These are phyloP conservation scores for Takifugu flavidus DNA, from an alignment of 2,113 vertebrate species.

Conservation along the genomic window DNA sequence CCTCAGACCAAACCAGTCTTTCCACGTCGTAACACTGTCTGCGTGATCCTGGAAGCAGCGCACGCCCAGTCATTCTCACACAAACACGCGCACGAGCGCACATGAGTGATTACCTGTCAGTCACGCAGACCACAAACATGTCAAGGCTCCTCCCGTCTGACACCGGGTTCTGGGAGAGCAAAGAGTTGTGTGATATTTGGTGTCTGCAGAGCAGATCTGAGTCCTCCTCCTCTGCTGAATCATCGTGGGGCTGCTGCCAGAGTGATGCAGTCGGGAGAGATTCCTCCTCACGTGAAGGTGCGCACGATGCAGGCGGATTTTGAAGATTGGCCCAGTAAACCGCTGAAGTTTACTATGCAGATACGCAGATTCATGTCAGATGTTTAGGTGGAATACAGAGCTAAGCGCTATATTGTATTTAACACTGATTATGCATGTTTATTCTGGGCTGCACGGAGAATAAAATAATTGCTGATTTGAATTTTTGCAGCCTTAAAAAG, in stretches of 20 bases:
- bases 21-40: neutral
- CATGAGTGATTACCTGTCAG: neutral
- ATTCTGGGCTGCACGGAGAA: too few relatives aligned
- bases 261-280: neutral
- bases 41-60: neutral
- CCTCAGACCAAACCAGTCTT: neutral
- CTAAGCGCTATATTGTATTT: too few relatives aligned
- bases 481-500: too few relatives aligned
- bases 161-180: neutral
- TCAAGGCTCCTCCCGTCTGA: neutral
- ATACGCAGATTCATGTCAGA: too few relatives aligned
- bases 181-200: neutral
- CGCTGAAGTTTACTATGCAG: too few relatives aligned
- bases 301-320: neutral
- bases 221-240: slow-evolving; percentile 33
- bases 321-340: neutral
- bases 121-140: neutral
- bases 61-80: too few relatives aligned
- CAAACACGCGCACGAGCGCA: too few relatives aligned
- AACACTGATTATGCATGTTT: too few relatives aligned
- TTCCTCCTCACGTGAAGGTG: neutral
- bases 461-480: too few relatives aligned
- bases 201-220: slow-evolving; percentile 5
- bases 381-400: too few relatives aligned
- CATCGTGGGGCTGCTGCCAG: slow-evolving; percentile 9